These are phyloP conservation scores for Oscheius sp. DNA, from an alignment of 2,888 invertebrate species.

Conservation along the genomic window DNA sequence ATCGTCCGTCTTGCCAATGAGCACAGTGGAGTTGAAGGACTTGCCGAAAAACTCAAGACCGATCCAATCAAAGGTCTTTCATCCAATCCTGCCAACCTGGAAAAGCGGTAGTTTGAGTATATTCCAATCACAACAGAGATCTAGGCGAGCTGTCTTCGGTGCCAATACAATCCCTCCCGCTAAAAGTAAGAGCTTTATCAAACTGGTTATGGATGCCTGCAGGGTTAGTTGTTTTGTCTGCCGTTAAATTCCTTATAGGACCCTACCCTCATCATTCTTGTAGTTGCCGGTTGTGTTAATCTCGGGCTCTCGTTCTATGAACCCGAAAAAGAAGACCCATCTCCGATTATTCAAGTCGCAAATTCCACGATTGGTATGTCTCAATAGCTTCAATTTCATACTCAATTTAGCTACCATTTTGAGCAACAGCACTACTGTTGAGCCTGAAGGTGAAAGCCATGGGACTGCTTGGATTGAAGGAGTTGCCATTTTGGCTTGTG, in stretches of 20 bases:
- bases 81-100: conserved; percentile 55
- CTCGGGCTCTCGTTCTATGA: conserved; percentile 68
- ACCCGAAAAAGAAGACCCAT: conserved; percentile 41
- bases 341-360: conserved; percentile 19
- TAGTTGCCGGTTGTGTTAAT: conserved; percentile 65
- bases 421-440: conserved; percentile 19
- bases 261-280: conserved; percentile 67
- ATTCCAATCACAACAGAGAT: not conserved
- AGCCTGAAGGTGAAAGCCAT: conserved; percentile 53
- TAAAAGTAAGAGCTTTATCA: conserved; percentile 61
- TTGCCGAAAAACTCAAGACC: conserved; percentile 57
- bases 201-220: conserved; percentile 61
- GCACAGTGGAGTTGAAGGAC: conserved; percentile 64
- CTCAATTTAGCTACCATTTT: conserved; percentile 1
- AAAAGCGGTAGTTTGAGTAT: conserved; percentile 20
- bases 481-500: conserved; percentile 74
- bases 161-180: conserved; percentile 66
- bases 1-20: conserved; percentile 77
- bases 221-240: conserved; percentile 37
- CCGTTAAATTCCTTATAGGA: conserved; percentile 52
- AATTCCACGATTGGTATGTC: conserved; percentile 33
- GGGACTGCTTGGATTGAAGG: conserved; percentile 75
- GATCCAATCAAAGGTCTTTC: conserved; percentile 63
- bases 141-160: conserved; percentile 57
- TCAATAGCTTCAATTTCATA: not conserved